These are phyloP conservation scores for Paracentrotus lividus DNA, from an alignment of 53 echinoderm and acorn worm species.

Conservation along the genomic window DNA sequence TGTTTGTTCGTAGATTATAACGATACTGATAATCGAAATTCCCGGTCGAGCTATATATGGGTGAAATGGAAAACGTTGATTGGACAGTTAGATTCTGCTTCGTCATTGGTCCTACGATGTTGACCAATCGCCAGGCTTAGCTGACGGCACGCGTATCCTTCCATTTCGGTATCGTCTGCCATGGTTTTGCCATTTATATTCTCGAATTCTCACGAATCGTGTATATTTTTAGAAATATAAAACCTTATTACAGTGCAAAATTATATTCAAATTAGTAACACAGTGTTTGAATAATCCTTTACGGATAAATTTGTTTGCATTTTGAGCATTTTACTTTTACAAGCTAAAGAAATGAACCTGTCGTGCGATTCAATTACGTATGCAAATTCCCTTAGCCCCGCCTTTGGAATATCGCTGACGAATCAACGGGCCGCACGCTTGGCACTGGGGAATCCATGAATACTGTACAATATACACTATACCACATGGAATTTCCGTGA, in stretches of 20 bases:
- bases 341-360: conserved; percentile 1
- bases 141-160: neutral
- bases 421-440: neutral
- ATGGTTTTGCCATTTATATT: neutral
- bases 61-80: neutral
- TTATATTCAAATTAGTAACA: neutral
- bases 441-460: neutral
- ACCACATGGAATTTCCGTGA: neutral
- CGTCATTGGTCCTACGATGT: neutral
- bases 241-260: neutral
- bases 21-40: neutral
- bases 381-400: neutral
- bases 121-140: neutral
- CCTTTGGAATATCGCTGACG: neutral
- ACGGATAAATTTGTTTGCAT: neutral
- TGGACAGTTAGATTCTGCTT: neutral
- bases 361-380: neutral
- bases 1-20: conserved; percentile 33
- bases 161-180: neutral
- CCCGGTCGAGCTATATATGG: neutral
- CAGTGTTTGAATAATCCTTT: neutral
- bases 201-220: neutral
- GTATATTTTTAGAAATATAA: neutral
- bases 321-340: neutral
- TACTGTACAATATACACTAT: neutral